Evolutionary conservation across 2,888 invertebrate species (phyloP).

Genomic region (Campoletis raptor): DNA sequence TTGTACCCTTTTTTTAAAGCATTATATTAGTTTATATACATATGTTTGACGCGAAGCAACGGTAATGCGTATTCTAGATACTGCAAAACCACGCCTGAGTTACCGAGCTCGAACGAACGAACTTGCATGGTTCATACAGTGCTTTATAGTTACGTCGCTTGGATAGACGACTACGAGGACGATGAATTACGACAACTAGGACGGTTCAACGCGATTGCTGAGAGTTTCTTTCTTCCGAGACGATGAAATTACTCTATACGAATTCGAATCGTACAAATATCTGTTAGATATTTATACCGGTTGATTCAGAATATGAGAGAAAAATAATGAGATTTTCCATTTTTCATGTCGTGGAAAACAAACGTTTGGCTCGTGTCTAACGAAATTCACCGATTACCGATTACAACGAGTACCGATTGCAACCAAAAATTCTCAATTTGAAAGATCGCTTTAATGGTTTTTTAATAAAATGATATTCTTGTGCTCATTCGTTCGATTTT

Average conservation of each 20-base stretch:
- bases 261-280: conserved; percentile 48
- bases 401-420: no score
- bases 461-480: neutral
- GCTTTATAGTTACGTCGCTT: conserved; percentile 7
- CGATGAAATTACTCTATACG: conserved; percentile 57
- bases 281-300: conserved; percentile 19
- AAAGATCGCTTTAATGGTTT: neutral
- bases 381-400: no score
- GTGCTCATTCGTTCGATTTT: neutral
- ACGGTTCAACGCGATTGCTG: conserved; percentile 60
- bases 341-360: neutral
- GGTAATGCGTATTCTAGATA: conserved; percentile 60
- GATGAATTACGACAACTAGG: conserved; percentile 67
- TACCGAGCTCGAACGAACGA: conserved; percentile 52
- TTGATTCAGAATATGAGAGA: conserved; percentile 7
- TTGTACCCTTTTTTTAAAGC: neutral
- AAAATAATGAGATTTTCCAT: neutral
- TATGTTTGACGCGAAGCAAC: conserved; percentile 51
- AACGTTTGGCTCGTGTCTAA: neutral
- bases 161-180: conserved; percentile 40
- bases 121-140: neutral
- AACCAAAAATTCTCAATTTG: no score
- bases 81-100: conserved; percentile 65
- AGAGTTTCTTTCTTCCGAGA: conserved; percentile 57
- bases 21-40: neutral